These are phyloP conservation scores for Uropsilus gracilis DNA, from an alignment of 2,113 vertebrate species.

Conservation along the genomic window DNA sequence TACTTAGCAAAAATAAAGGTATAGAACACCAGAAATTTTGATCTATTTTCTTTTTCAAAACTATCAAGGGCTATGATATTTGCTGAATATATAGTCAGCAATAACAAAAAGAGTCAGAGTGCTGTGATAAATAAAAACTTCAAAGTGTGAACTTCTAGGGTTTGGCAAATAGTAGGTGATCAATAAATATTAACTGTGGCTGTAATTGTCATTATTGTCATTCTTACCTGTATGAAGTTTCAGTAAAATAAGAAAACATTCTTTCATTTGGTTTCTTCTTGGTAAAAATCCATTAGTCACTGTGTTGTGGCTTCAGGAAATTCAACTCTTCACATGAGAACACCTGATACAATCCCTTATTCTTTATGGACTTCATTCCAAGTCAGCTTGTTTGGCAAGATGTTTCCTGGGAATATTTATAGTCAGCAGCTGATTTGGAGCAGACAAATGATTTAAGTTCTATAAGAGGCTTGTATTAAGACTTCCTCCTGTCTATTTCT, in stretches of 20 bases:
- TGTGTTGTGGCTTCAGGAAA: constrained; percentile 25
- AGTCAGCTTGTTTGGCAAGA: background rate
- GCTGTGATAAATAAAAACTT: background rate
- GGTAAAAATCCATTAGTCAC: background rate
- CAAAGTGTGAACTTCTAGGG: background rate
- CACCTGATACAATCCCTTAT: background rate
- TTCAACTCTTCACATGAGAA: background rate
- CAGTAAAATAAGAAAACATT: background rate
- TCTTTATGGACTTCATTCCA: background rate
- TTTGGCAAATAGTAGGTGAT: background rate
- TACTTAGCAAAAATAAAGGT: background rate
- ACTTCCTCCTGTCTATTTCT: background rate
- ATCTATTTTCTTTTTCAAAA: background rate
- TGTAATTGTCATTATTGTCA: background rate
- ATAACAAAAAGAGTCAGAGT: background rate
- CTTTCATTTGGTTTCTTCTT: background rate
- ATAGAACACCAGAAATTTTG: background rate
- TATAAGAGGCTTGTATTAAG: background rate
- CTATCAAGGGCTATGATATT: no score
- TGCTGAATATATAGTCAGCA: background rate
- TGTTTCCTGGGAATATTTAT: constrained; percentile 50
- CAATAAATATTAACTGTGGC: background rate
- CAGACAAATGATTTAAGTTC: constrained; percentile 30
- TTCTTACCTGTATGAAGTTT: background rate
- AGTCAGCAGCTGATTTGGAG: constrained; percentile 20